phyloP scores from a whole-genome alignment of 2,797 vertebrate genomes.

The Melanotaenia trifasciata region DNA sequence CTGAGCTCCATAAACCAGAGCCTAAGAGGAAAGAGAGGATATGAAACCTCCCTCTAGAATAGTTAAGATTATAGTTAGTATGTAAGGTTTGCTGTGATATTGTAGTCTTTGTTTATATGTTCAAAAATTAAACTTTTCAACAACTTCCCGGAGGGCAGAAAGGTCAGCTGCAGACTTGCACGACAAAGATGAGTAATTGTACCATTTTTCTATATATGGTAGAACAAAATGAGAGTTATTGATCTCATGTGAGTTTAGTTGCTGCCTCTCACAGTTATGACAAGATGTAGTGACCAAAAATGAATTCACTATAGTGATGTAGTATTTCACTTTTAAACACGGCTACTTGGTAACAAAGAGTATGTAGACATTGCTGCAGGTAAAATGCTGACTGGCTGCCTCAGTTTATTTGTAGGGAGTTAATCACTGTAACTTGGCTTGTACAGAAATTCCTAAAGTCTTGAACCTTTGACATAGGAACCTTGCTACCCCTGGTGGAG shows the following conservation, averaged over 20 bases:
- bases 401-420: neutral
- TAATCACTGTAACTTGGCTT: neutral
- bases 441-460: neutral
- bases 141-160: neutral
- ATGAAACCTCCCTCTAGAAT: slow-evolving; percentile 37
- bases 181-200: neutral
- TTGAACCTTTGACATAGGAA: neutral
- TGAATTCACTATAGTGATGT: neutral
- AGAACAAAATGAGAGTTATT: neutral
- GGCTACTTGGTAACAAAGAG: neutral
- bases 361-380: neutral
- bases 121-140: slow-evolving; percentile 1
- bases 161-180: neutral
- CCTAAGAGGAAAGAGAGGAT: slow-evolving; percentile 43
- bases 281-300: neutral
- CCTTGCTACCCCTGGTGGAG: slow-evolving; percentile 54
- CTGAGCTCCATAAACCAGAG: slow-evolving; percentile 32
- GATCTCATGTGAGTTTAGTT: neutral
- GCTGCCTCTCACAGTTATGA: neutral
- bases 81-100: neutral
- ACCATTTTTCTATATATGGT: neutral
- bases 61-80: slow-evolving; percentile 11
- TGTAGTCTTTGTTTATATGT: neutral
- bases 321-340: neutral
- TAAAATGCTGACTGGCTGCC: neutral